These are phyloP conservation scores for Anabacerthia variegaticeps DNA, from an alignment of 2,797 vertebrate genomes.

Conservation along the genomic window DNA sequence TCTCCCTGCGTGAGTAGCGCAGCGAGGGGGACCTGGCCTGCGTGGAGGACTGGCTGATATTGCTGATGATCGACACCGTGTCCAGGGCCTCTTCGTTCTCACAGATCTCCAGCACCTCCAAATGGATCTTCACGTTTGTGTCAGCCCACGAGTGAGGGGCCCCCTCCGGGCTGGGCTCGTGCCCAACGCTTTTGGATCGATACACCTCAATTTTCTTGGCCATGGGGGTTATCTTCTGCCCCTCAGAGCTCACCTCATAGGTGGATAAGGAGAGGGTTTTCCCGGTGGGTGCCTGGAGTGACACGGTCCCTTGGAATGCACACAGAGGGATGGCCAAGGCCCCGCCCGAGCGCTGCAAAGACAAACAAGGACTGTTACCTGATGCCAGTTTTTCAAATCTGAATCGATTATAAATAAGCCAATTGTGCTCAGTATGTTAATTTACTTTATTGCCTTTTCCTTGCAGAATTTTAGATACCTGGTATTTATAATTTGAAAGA, in stretches of 20 bases:
- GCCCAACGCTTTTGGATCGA: slow-evolving; percentile 95
- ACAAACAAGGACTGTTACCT: not conserved
- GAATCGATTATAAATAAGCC: not conserved
- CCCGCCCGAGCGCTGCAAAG: slow-evolving; percentile 82
- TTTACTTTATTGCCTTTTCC: not conserved
- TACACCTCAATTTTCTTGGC: slow-evolving; percentile 94
- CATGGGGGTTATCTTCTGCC: slow-evolving; percentile 87
- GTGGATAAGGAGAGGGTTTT: slow-evolving; percentile 96
- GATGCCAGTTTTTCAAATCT: not conserved
- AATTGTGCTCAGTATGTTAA: not conserved
- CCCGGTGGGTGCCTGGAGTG: slow-evolving; percentile 92
- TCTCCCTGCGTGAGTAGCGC: slow-evolving; percentile 93
- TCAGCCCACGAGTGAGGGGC: slow-evolving; percentile 76
- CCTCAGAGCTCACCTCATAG: slow-evolving; percentile 95
- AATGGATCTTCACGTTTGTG: slow-evolving; percentile 95
- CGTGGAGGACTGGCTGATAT: slow-evolving; percentile 95
- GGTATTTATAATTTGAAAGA: not conserved
- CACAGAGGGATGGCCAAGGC: slow-evolving; percentile 91
- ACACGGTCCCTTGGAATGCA: slow-evolving; percentile 95
- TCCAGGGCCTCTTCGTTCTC: slow-evolving; percentile 95
- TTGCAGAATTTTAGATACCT: not conserved
- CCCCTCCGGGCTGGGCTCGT: slow-evolving; percentile 90
- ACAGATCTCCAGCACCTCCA: slow-evolving; percentile 98
- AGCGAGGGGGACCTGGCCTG: slow-evolving; percentile 93
- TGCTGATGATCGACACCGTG: slow-evolving; percentile 96